Evolutionary conservation across 2,113 vertebrate genomes (phyloP).

Genomic region (Peucedramus taeniatus): DNA sequence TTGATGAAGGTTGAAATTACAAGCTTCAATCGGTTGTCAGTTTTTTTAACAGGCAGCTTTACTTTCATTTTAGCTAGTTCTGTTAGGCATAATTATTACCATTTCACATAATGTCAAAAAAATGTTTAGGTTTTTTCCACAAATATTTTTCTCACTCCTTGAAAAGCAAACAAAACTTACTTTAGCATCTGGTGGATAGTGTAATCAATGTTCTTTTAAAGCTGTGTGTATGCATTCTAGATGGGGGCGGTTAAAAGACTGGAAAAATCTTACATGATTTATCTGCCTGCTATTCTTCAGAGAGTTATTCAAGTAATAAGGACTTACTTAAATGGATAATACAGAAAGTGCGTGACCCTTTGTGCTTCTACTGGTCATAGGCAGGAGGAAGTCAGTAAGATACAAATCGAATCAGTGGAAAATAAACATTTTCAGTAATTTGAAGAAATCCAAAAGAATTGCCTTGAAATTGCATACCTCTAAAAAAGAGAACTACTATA

Average conservation of each 20-base stretch:
- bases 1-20: neutral
- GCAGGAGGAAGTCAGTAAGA: neutral
- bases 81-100: neutral
- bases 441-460: neutral
- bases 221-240: neutral
- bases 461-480: neutral
- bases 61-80: neutral
- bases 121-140: neutral
- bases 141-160: neutral
- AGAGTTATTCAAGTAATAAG: neutral
- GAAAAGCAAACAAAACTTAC: neutral
- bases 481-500: neutral
- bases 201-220: neutral
- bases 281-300: neutral
- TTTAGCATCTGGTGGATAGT: neutral
- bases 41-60: neutral
- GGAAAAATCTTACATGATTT: neutral
- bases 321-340: neutral
- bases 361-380: neutral
- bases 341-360: neutral
- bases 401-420: neutral
- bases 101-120: neutral
- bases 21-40: neutral
- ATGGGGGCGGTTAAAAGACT: neutral
- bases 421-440: neutral